Conservation (phyloP, 2,888 invertebrate species). For the Diploptera punctata region DNA sequence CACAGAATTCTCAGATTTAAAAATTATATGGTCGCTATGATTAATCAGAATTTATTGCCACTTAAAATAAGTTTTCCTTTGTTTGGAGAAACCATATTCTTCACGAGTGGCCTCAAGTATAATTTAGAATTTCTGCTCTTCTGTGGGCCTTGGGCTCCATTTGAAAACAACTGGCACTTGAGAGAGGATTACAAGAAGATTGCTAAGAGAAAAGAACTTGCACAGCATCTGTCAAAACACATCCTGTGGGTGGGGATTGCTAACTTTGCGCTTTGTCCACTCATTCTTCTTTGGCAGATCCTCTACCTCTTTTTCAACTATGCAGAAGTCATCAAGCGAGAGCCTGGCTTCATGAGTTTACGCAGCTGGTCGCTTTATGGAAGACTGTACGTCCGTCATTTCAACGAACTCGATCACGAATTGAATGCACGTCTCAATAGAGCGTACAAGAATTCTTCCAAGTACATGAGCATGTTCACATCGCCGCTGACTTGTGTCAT, state of each 20-base stretch:
- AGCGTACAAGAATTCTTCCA: slow-evolving; percentile 90
- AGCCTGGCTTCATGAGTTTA: slow-evolving; percentile 84
- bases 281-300: slow-evolving; percentile 94
- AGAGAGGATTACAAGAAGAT: slow-evolving; percentile 88
- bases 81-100: slow-evolving; percentile 84
- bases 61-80: slow-evolving; percentile 82
- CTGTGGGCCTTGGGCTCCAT: slow-evolving; percentile 94
- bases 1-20: slow-evolving; percentile 95
- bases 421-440: slow-evolving; percentile 89
- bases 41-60: slow-evolving; percentile 93
- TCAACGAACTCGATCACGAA: slow-evolving; percentile 99
- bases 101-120: slow-evolving; percentile 88
- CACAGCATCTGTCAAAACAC: slow-evolving; percentile 72
- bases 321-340: slow-evolving; percentile 87
- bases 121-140: slow-evolving; percentile 93
- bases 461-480: slow-evolving; percentile 91
- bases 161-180: slow-evolving; percentile 96
- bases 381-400: slow-evolving; percentile 90
- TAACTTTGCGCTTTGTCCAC: slow-evolving; percentile 84
- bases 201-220: slow-evolving; percentile 79
- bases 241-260: slow-evolving; percentile 81
- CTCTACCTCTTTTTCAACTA: slow-evolving; percentile 93
- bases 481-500: slow-evolving; percentile 82
- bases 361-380: slow-evolving; percentile 94
- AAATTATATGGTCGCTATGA: slow-evolving; percentile 98